Conservation (phyloP, 2,888 invertebrate genomes). For the Drosophila longiperda region DNA sequence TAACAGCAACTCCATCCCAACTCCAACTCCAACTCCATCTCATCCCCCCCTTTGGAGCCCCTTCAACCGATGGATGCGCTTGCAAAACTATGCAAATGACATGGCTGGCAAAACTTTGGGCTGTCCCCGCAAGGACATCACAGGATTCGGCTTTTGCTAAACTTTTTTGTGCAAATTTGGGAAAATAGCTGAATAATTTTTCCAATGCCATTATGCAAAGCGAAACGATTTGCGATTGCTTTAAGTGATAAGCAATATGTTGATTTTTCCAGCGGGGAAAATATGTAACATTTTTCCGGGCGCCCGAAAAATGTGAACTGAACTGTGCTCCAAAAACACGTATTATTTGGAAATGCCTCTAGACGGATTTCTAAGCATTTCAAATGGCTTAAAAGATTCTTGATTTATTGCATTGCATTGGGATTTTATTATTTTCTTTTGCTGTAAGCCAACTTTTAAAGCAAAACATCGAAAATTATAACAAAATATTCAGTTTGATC, state of each 20-base stretch:
- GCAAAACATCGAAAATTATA: neutral
- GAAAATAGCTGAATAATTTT: slow-evolving; percentile 64
- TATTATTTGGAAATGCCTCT: neutral
- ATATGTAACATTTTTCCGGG: slow-evolving; percentile 3
- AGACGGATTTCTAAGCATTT: neutral
- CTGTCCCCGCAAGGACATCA: slow-evolving; percentile 46
- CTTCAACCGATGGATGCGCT: slow-evolving; percentile 40
- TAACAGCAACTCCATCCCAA: slow-evolving; percentile 5
- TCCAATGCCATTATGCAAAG: slow-evolving; percentile 74
- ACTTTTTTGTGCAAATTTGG: slow-evolving; percentile 48
- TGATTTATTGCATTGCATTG: slow-evolving; percentile 11
- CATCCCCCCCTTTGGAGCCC: neutral
- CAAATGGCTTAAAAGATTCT: slow-evolving; percentile 15
- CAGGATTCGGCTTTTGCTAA: slow-evolving; percentile 16
- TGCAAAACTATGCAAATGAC: slow-evolving; percentile 74
- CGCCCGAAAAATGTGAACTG: slow-evolving; percentile 17
- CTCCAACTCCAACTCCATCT: neutral
- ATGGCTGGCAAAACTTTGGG: slow-evolving; percentile 74
- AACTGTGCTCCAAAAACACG: slow-evolving; percentile 18
- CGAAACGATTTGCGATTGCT: slow-evolving; percentile 77
- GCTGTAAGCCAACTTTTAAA: neutral
- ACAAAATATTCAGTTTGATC: neutral
- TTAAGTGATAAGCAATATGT: slow-evolving; percentile 78
- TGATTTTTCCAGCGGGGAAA: slow-evolving; percentile 12
- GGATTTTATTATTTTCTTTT: neutral